Percentiles rank a stretch among this genome's conserved stretches.
phyloP scores from a whole-genome alignment of 2,797 vertebrate genomes.

The Hydrolagus colliei region DNA sequence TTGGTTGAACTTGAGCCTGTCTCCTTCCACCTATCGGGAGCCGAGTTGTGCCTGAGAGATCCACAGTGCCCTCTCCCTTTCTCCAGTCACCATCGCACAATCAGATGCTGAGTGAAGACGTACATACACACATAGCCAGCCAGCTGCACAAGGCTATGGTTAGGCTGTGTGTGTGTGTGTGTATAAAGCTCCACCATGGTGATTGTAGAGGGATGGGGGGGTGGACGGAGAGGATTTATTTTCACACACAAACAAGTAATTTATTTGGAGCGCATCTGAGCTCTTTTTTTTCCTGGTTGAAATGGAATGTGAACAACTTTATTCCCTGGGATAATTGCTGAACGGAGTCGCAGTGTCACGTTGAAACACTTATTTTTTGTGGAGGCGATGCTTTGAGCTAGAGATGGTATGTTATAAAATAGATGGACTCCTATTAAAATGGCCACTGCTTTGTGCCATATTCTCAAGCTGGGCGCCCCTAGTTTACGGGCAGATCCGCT shows the following conservation, averaged over 20 bases:
- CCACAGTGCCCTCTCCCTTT: background rate
- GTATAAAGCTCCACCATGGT: background rate
- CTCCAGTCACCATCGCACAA: background rate
- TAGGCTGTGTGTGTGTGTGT: background rate
- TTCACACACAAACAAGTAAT: background rate
- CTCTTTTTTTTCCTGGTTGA: background rate
- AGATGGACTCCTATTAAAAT: conserved; percentile 5
- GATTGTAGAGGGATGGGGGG: background rate
- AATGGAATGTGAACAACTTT: background rate
- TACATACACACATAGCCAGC: no score
- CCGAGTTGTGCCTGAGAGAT: background rate
- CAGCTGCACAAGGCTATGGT: background rate
- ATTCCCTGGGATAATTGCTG: background rate
- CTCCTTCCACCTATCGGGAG: background rate
- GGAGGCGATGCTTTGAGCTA: conserved; percentile 12
- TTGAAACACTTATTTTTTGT: background rate
- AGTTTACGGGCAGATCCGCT: conserved; percentile 58
- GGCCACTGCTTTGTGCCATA: conserved; percentile 34
- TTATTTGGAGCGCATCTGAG: background rate
- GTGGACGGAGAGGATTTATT: background rate
- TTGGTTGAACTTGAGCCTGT: background rate
- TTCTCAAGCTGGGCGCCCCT: conserved; percentile 34
- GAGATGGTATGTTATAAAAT: conserved; percentile 16
- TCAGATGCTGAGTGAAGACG: background rate
- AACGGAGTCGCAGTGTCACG: background rate